Evolutionary conservation across 2,888 invertebrate species (phyloP).

Genomic region (Timandra comae): DNA sequence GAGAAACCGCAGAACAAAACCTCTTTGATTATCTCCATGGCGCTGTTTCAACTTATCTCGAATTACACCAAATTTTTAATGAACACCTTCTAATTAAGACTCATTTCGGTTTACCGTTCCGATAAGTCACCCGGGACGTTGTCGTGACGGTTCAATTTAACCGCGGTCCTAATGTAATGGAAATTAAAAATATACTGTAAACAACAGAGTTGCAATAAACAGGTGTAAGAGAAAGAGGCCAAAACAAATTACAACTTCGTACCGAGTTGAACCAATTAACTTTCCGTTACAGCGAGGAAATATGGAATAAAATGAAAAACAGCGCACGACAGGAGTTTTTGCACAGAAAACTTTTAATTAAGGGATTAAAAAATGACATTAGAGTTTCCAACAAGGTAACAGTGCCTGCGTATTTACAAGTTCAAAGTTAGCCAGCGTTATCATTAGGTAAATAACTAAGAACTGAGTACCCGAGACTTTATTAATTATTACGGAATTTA

Average conservation of each 20-base stretch:
- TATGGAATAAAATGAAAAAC: conserved; percentile 73
- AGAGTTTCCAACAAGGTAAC: conserved; percentile 64
- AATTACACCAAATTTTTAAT: conserved; percentile 9
- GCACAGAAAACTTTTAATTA: conserved; percentile 70
- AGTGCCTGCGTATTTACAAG: conserved; percentile 38
- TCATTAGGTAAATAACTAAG: conserved; percentile 42
- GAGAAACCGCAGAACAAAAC: too few relatives aligned
- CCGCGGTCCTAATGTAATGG: conserved; percentile 29
- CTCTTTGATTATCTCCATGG: too few relatives aligned
- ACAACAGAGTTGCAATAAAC: conserved; percentile 59
- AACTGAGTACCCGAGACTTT: conserved; percentile 21
- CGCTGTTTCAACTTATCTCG: too few relatives aligned
- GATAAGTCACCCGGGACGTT: conserved; percentile 11
- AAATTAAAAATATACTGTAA: conserved; percentile 42
- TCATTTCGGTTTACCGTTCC: conserved; percentile 17
- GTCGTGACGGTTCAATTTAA: conserved; percentile 19
- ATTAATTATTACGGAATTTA: conserved; percentile 33
- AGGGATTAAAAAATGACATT: conserved; percentile 76
- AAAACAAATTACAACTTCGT: conserved; percentile 72
- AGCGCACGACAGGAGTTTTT: conserved; percentile 59
- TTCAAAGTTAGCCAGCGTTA: conserved; percentile 28
- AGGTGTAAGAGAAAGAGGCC: conserved; percentile 55
- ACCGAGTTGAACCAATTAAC: conserved; percentile 72
- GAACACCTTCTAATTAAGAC: conserved; percentile 23
- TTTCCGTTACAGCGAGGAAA: conserved; percentile 71